These are phyloP conservation scores for Hippoglossus stenolepis DNA, from an alignment of 2,113 vertebrate genomes.

Conservation along the genomic window DNA sequence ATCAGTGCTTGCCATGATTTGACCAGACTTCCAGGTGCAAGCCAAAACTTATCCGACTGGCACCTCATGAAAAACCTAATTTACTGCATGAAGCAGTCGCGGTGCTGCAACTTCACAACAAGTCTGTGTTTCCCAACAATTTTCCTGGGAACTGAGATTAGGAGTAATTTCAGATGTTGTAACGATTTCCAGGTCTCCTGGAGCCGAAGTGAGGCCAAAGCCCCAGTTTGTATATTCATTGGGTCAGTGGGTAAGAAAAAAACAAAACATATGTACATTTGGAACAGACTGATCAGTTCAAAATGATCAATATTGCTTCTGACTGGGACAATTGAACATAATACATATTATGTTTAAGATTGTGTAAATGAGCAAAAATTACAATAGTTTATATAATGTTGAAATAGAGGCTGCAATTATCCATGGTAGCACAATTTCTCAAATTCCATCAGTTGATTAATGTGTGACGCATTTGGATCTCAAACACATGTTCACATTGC, in stretches of 20 bases:
- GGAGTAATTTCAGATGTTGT: constrained; percentile 60
- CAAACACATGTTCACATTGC: constrained; percentile 5
- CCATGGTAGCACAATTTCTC: not conserved
- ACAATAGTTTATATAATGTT: not conserved
- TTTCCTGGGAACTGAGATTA: constrained; percentile 65
- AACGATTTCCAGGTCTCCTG: constrained; percentile 54
- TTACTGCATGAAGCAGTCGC: constrained; percentile 25
- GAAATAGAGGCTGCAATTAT: constrained; percentile 15
- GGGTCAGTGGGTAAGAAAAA: constrained; percentile 21
- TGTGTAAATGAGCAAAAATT: not conserved
- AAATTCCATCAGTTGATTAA: not conserved
- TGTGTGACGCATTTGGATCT: not conserved
- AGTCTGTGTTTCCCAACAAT: constrained; percentile 49
- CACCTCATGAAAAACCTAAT: constrained; percentile 44
- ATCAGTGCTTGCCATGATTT: constrained; percentile 18
- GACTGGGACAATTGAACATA: constrained; percentile 25
- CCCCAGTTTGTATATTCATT: constrained; percentile 9
- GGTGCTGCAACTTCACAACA: constrained; percentile 29
- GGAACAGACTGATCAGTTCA: constrained; percentile 11
- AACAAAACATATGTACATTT: not conserved
- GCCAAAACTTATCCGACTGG: constrained; percentile 49
- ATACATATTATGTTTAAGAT: not conserved
- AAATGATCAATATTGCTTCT: constrained; percentile 37
- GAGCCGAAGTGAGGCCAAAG: constrained; percentile 19
- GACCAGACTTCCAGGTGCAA: not conserved